These are phyloP conservation scores for Bedellia somnulentella DNA, from an alignment of 2,888 invertebrate genomes.

Conservation along the genomic window DNA sequence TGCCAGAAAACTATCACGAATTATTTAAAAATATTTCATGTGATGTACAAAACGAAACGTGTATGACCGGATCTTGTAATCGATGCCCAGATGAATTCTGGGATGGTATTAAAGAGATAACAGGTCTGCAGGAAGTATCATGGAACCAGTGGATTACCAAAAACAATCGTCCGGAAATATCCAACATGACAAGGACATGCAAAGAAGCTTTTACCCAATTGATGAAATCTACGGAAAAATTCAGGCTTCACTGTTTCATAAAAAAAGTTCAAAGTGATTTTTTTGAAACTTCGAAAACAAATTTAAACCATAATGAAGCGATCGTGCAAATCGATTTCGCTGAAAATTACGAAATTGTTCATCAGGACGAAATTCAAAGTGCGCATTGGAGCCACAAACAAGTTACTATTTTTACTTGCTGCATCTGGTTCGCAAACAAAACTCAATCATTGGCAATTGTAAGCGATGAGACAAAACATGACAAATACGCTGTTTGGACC, in stretches of 20 bases:
- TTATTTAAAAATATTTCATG: no score
- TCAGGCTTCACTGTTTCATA: neutral
- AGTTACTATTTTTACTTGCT: conserved; percentile 3
- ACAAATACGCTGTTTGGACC: no score
- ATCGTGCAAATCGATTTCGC: no score
- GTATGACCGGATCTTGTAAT: conserved; percentile 2
- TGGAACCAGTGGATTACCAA: no score
- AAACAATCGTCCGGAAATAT: no score
- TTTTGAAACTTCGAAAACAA: neutral
- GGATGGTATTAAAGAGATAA: no score
- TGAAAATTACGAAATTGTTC: conserved; percentile 1
- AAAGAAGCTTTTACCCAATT: neutral
- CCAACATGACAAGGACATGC: neutral
- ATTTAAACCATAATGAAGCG: no score
- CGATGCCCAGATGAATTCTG: neutral
- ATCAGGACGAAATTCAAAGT: conserved; percentile 5
- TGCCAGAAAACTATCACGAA: neutral
- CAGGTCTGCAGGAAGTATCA: neutral
- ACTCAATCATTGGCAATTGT: conserved; percentile 1
- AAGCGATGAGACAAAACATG: neutral
- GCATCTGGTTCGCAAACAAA: conserved; percentile 2
- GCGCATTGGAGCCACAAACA: conserved; percentile 2
- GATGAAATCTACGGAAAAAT: neutral
- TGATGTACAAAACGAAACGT: conserved; percentile 3
- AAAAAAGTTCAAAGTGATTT: conserved; percentile 1